Percentiles rank a stretch among this genome's conserved stretches.
Conservation (phyloP, 2,113 vertebrate species). For the Heterotilapia buettikoferi region DNA sequence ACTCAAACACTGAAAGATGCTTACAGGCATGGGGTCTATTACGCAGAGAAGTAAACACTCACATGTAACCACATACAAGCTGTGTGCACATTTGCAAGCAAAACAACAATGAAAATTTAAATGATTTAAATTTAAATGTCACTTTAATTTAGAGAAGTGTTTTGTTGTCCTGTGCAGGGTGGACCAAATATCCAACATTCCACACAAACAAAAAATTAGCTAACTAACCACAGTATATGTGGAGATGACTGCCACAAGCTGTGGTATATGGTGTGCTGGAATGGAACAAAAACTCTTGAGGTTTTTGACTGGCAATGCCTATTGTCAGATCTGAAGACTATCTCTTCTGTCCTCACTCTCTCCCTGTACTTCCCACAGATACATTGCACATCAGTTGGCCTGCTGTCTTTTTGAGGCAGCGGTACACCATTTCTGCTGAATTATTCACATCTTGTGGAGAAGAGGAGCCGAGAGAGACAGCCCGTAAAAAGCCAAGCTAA, state of each 20-base stretch:
- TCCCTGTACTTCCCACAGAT: slow-evolving; percentile 4
- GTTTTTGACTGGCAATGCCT: neutral
- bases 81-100: neutral
- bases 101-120: neutral
- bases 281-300: neutral
- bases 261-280: neutral
- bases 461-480: slow-evolving; percentile 36
- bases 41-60: neutral
- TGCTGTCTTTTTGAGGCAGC: slow-evolving; percentile 46
- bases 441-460: slow-evolving; percentile 61
- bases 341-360: neutral
- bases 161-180: neutral
- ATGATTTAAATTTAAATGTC: neutral
- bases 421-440: slow-evolving; percentile 58
- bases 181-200: neutral
- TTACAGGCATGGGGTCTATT: neutral
- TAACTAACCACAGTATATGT: neutral
- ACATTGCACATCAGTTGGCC: slow-evolving; percentile 45
- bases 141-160: neutral
- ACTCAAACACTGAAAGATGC: neutral
- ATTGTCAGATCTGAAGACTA: neutral
- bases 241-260: neutral
- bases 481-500: slow-evolving; percentile 49
- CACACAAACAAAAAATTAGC: neutral
- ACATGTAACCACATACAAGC: neutral